Base-by-base conservation (phyloP, 2,113 vertebrate genomes). In the Megaceryle maxima region DNA sequence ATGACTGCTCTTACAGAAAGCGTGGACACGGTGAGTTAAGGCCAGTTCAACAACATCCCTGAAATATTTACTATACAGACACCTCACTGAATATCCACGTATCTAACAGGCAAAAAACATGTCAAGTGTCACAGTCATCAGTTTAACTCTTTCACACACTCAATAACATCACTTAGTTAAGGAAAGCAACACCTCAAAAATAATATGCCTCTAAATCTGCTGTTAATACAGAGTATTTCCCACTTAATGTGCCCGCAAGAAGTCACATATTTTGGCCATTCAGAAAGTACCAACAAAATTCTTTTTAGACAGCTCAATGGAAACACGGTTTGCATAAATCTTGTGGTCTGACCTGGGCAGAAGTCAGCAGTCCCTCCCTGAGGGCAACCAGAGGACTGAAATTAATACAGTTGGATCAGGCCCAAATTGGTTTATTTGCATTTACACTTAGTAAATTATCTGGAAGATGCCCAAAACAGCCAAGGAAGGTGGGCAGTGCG, bases 201-300 rank as follows among this genome's bases (percentile, higher is more conserved):
- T 15, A 33, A 53, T 1, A 41, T 0, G 4, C 8, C 9, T 79
- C 55, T 46, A 29, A 39, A 72, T 18, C 53, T 50, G 26, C 50
- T 39, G 76, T 80, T n/a, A 68, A 82, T 28, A 74, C 22, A 28
- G 24, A 41, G 4, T 0, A 4, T 19, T 66, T 31, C 35, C 26
- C 7, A 25, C 11, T 48, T 37, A 22, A 43, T 11, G 10, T 2
- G 25, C 5, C 6, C 1, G 0, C 9, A 44, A 66, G 48, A 56
- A 51, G 20, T 44, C 48, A 14, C 62, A 5, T 3, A 10, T 10
- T 33, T 81, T 17, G 4, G 17, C 56, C 24, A 20, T 14, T 21
- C 50, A 50, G 17, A 50, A 69, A 70, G 11, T 39, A 37, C 16
- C 1, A 57, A 17, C 6, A 15, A 78, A 62, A 66, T 16, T n/a